phyloP scores from a whole-genome alignment of 2,888 invertebrate genomes.

The Eretmocerus hayati region DNA sequence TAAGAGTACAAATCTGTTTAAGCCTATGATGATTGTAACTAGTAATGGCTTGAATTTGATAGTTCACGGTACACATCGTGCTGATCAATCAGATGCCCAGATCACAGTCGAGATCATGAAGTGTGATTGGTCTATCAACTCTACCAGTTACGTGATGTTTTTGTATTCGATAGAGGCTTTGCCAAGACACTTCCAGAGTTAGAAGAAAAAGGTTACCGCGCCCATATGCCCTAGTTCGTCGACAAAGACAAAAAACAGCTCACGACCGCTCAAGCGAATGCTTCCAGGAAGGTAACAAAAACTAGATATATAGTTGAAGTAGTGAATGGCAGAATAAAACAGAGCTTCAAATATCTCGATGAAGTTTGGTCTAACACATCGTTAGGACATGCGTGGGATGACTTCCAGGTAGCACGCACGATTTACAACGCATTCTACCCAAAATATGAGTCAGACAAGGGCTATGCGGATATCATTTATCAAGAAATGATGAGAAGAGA shows the following conservation, averaged over 20 bases:
- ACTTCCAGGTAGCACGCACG: not conserved
- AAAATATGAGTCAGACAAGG: not conserved
- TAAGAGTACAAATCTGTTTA: conserved; percentile 3
- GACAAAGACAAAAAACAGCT: conserved; percentile 2
- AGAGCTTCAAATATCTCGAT: not conserved
- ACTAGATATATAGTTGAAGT: conserved; percentile 15
- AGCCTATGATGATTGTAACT: conserved; percentile 7
- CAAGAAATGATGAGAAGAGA: not conserved
- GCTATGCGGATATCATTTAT: not conserved
- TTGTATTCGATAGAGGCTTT: conserved; percentile 5
- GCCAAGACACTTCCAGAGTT: not conserved
- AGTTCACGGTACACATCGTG: conserved; percentile 5
- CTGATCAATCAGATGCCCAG: conserved; percentile 1
- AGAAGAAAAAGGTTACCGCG: not conserved
- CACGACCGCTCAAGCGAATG: conserved; percentile 1
- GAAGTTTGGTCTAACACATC: not conserved
- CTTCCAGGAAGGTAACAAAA: conserved; percentile 13
- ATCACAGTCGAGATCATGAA: conserved; percentile 1
- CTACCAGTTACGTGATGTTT: not conserved
- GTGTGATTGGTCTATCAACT: not conserved
- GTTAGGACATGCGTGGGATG: not conserved
- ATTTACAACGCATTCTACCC: not conserved
- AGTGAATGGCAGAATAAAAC: not conserved
- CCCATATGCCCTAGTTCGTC: not conserved
- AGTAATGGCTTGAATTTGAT: conserved; percentile 9